Evolutionary conservation across 2,888 invertebrate species (phyloP).

Genomic region (Trissolcus japonicus): DNA sequence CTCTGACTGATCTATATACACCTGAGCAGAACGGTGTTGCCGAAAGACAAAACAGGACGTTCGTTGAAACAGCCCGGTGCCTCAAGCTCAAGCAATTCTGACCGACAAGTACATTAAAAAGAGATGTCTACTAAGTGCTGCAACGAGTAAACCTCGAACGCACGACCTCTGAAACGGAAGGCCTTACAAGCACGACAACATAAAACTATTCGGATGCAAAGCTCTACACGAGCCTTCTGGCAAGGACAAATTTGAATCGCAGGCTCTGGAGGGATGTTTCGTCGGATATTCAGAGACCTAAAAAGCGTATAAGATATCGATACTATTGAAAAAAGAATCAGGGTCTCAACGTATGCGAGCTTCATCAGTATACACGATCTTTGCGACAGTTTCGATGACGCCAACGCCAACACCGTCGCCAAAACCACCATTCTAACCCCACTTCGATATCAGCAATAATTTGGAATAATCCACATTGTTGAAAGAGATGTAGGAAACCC

Average conservation of each 20-base stretch:
- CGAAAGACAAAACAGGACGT: constrained; percentile 63
- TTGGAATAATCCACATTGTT: too few relatives aligned
- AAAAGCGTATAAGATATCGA: background rate
- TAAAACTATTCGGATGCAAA: background rate
- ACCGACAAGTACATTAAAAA: constrained; percentile 6
- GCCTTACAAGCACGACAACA: background rate
- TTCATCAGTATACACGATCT: too few relatives aligned
- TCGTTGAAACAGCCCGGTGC: constrained; percentile 61
- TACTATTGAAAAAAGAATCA: constrained; percentile 6
- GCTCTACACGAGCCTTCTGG: constrained; percentile 6
- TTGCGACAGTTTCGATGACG: too few relatives aligned
- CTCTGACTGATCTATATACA: constrained; percentile 60
- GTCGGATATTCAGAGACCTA: constrained; percentile 39
- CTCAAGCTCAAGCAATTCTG: constrained; percentile 51
- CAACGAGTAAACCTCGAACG: background rate
- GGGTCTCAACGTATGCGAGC: too few relatives aligned
- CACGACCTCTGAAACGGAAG: background rate
- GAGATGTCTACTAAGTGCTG: constrained; percentile 30
- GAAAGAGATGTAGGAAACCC: too few relatives aligned
- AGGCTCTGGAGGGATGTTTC: constrained; percentile 36
- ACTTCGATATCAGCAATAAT: too few relatives aligned
- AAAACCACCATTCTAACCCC: too few relatives aligned
- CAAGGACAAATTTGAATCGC: constrained; percentile 46
- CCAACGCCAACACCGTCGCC: too few relatives aligned
- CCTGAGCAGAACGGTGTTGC: constrained; percentile 66